Evolutionary conservation across 2,797 vertebrate species (phyloP), one percentile per base, ranked within the genome.

Genomic region (Sternarchorhynchus goeldii): DNA sequence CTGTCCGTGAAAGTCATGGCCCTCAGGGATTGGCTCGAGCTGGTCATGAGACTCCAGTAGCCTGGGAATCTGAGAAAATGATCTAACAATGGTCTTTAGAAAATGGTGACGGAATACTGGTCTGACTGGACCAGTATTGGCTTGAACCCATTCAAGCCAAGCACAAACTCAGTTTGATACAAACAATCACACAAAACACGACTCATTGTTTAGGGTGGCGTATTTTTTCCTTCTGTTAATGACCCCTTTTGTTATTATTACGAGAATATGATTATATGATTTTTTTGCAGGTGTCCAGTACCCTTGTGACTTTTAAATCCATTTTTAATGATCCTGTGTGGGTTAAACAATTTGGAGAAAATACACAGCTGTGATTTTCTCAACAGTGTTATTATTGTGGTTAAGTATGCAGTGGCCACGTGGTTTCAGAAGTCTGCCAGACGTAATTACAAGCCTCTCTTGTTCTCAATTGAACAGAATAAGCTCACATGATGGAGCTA

Each of bases 1-100:
- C 56, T 62, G 66, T 72, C 77, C 67, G 41, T 73, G 25, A 79
- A 67, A 16, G 12, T 17, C 45, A 31, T 2, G 56, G 45, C 78
- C 75, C 67, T 75, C 25, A n/a, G 80, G 76, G 65, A 65, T 20
- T 58, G 80, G 68, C 50, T 36, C 59, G 75, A 55, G 21, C 6
- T 29, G 56, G 58, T 16, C 72, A 78, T 58, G 69, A 50, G 63
- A 34, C 41, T 59, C n/a, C 50, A 58, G n/a, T 59, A 36, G 12
- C 59, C 14, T n/a, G 36, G 20, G 62, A 17, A 66, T 73, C 56
- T 20, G 41, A 75, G 77, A 25, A 29, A 70, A 67, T 77, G 69
- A 82, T 32, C 39, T 60, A 66, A 63, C 60, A 45, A 71, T 20
- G 18, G 65, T 20, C 74, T 72, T 73, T 58, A 20, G 36, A 71